Base-by-base conservation (phyloP, 1,140 invertebrate genomes). In the Cotesia vestalis region DNA sequence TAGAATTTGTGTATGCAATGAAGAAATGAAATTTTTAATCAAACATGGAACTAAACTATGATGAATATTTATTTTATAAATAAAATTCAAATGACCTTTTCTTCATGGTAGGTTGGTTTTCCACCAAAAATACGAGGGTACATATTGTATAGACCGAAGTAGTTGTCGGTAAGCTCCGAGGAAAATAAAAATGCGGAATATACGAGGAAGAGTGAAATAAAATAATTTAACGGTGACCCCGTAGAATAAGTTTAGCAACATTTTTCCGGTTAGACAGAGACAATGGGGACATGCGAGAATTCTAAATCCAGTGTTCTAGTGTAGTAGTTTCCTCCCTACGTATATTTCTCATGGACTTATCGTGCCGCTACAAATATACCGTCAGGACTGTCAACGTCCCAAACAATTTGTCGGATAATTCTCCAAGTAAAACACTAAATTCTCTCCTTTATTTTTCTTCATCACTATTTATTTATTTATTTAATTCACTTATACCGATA, bases 401-500 rank as follows among this genome's bases (percentile, higher is more conserved):
- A 52, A 51, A 20, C 63, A 4, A 66, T 66, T 66, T 66, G 63
- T 66, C 63, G 38, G 46, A 17, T 66, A 66, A 66, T 66, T 66
- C 27, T 66, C 60, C 4, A 34, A 34, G 63, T 12, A 12, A 8
- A 6, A 27, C 38, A n/a, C 38, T 20, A 66, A 46, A 27, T 62
- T n/a, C n/a, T 73, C 59, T 72, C 34, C 27, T 55, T 76, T 73
- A 73, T 68, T 66, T 52, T 59, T 72, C 61, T 70, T 9, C 60
- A 27, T 36, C 5, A 12, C 8, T 40, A 36, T 40, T 62, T 11
- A 35, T 40, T 67, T 66, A 51, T 52, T 70, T 66, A 59, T 69
- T 69, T 60, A 59, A 64, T 27, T 27, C 27, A 27, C 27, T 27
- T 27, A 27, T 27, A 27, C 27, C 27, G 27, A 27, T 27, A 27